Conservation (phyloP, 1,140 invertebrate species). For the Zophobas morio region DNA sequence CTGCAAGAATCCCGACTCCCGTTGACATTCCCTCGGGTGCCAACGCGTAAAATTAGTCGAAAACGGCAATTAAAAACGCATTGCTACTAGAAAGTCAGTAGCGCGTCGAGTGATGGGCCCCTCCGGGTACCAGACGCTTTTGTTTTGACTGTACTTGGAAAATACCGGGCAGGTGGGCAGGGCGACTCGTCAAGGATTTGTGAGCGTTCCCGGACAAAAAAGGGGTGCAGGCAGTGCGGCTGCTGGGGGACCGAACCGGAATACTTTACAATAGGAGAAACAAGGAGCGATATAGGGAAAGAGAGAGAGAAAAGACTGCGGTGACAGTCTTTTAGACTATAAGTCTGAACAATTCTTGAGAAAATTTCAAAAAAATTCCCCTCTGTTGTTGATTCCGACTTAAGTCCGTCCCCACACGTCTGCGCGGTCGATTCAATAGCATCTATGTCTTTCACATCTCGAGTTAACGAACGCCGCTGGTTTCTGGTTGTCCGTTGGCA, state of each 20-base stretch:
- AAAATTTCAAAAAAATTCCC: too few species aligned
- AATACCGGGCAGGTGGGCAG: not conserved
- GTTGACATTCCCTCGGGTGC: not conserved
- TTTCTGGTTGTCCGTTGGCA: conserved; percentile 9
- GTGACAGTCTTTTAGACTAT: too few species aligned
- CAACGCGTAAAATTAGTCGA: not conserved
- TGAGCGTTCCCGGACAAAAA: not conserved
- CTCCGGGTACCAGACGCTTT: conserved; percentile 27
- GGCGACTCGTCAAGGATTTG: not conserved
- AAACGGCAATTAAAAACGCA: conserved; percentile 35
- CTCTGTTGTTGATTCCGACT: too few species aligned
- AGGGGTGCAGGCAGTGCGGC: too few species aligned
- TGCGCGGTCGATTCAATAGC: too few species aligned
- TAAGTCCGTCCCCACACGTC: too few species aligned
- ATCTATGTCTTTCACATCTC: too few species aligned
- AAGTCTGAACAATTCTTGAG: too few species aligned
- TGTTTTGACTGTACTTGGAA: conserved; percentile 6
- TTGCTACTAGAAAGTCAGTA: conserved; percentile 1
- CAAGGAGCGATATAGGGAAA: too few species aligned
- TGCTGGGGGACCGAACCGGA: too few species aligned
- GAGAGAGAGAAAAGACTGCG: too few species aligned
- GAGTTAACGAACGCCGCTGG: not conserved
- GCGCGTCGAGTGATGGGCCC: not conserved
- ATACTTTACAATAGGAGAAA: too few species aligned
- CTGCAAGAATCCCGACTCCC: not conserved